Percentiles rank a stretch among this genome's conserved stretches.
These are phyloP conservation scores for Cryptophagus acutangulus DNA, from an alignment of 2,888 invertebrate genomes.

Conservation along the genomic window DNA sequence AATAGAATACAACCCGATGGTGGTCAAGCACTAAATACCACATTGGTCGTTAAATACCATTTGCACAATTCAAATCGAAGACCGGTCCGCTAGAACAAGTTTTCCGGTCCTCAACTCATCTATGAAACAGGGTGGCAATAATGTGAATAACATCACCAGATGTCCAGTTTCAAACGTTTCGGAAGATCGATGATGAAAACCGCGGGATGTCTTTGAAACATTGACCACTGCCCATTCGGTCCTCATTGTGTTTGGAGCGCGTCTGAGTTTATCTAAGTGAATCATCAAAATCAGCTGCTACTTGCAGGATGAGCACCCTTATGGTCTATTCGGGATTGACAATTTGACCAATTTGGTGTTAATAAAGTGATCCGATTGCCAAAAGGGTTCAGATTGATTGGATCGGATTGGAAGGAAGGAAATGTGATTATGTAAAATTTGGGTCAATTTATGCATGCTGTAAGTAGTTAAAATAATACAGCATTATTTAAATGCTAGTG, in stretches of 20 bases:
- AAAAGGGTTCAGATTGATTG: no score
- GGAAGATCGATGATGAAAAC: slow-evolving; percentile 43
- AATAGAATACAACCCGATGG: slow-evolving; percentile 12
- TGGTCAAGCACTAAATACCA: slow-evolving; percentile 12
- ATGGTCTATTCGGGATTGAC: slow-evolving; percentile 13
- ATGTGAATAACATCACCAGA: slow-evolving; percentile 22
- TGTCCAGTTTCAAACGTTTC: no score
- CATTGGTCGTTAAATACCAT: slow-evolving; percentile 9
- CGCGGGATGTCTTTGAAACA: slow-evolving; percentile 44
- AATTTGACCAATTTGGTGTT: slow-evolving; percentile 28
- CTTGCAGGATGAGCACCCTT: no score
- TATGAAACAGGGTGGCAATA: no score
- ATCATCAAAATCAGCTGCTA: slow-evolving; percentile 44
- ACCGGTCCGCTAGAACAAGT: slow-evolving; percentile 6
- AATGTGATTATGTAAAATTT: no score
- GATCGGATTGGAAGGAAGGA: no score
- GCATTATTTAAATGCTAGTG: slow-evolving; percentile 14
- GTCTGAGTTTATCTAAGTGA: slow-evolving; percentile 42
- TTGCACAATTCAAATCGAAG: slow-evolving; percentile 8
- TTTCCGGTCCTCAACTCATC: neutral
- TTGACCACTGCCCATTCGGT: slow-evolving; percentile 45
- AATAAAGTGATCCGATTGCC: slow-evolving; percentile 29
- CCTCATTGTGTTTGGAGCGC: slow-evolving; percentile 35
- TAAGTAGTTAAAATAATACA: no score
- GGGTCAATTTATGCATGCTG: no score